These are phyloP conservation scores for Trigoniulus corallinus DNA, from an alignment of 1,140 invertebrate species.

Conservation along the genomic window DNA sequence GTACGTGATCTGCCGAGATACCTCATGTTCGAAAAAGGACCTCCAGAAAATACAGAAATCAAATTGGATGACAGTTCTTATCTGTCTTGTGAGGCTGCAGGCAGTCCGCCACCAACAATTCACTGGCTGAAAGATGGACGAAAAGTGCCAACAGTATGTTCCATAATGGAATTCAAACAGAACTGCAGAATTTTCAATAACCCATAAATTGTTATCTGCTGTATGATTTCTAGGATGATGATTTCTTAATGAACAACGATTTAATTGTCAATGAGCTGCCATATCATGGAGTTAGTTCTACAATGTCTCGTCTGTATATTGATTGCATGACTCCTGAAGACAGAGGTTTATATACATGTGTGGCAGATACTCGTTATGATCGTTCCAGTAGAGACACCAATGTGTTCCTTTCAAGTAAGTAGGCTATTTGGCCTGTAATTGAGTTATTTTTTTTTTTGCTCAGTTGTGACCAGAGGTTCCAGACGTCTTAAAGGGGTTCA, in stretches of 20 bases:
- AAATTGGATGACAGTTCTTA: conserved; percentile 16
- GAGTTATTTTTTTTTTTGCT: too few species aligned
- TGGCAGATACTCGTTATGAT: conserved; percentile 42
- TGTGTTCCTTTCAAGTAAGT: conserved; percentile 12
- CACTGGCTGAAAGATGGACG: conserved; percentile 34
- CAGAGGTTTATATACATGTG: conserved; percentile 47
- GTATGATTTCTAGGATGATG: too few species aligned
- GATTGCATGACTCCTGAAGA: conserved; percentile 38
- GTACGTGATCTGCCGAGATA: too few species aligned
- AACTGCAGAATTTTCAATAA: too few species aligned
- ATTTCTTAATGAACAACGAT: not conserved
- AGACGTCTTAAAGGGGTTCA: too few species aligned
- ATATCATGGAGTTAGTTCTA: not conserved
- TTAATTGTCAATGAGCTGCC: not conserved
- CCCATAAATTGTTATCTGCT: too few species aligned
- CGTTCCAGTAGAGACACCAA: conserved; percentile 29
- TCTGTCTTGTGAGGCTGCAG: conserved; percentile 31
- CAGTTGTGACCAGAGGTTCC: too few species aligned
- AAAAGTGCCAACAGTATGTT: conserved; percentile 13
- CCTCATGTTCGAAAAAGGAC: conserved; percentile 8
- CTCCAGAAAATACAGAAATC: conserved; percentile 10
- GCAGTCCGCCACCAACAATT: conserved; percentile 31
- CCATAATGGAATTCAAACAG: not conserved
- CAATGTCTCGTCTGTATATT: conserved; percentile 44
- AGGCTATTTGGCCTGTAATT: too few species aligned